phyloP scores from a whole-genome alignment of 2,888 invertebrate species.

The Plagodis pulveraria region DNA sequence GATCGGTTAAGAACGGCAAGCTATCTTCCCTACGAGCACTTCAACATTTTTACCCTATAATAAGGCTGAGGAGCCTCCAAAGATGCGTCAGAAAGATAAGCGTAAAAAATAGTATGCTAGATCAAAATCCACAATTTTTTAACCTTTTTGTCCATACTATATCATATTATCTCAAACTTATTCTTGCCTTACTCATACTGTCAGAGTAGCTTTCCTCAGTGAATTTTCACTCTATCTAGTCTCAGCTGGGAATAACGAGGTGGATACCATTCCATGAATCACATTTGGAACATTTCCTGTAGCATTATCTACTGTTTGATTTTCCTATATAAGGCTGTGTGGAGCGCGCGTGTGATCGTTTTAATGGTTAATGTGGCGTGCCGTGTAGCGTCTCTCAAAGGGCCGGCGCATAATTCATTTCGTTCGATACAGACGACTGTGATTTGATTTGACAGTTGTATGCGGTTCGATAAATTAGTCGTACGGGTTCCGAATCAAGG shows the following conservation, averaged over 20 bases:
- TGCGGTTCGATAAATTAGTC: not conserved
- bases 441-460: not conserved
- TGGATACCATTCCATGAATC: slow-evolving; percentile 51
- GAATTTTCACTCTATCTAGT: slow-evolving; percentile 23
- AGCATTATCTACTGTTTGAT: slow-evolving; percentile 58
- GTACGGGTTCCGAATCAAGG: too few relatives aligned
- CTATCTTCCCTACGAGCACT: too few relatives aligned
- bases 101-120: too few relatives aligned
- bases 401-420: slow-evolving; percentile 4
- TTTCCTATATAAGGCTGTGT: slow-evolving; percentile 32
- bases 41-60: too few relatives aligned
- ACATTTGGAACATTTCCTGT: slow-evolving; percentile 60
- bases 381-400: slow-evolving; percentile 1
- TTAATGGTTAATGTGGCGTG: slow-evolving; percentile 28
- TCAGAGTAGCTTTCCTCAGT: slow-evolving; percentile 25
- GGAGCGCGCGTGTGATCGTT: slow-evolving; percentile 20
- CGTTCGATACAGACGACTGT: not conserved
- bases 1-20: too few relatives aligned
- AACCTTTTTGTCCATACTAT: not conserved
- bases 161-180: not conserved
- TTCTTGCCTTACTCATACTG: slow-evolving; percentile 6
- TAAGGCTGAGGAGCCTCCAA: too few relatives aligned
- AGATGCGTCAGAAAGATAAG: too few relatives aligned
- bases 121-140: too few relatives aligned
- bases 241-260: slow-evolving; percentile 51